Conservation (phyloP, 2,113 vertebrate species). For the Cephalophus harveyi region DNA sequence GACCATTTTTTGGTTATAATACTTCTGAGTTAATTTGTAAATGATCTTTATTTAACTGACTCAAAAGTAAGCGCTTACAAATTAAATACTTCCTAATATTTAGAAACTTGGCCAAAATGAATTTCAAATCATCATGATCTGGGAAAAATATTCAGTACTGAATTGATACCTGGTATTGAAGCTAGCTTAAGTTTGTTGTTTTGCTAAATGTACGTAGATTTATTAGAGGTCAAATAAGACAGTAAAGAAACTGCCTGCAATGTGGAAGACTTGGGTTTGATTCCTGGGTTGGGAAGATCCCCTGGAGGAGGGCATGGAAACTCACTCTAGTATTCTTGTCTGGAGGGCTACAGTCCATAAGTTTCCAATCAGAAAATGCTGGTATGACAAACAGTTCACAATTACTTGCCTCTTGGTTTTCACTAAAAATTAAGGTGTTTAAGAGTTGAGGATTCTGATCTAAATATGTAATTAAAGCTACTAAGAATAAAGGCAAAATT, state of each 20-base stretch:
- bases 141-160: not conserved
- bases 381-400: not conserved
- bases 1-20: not conserved
- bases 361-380: not conserved
- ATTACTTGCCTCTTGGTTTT: not conserved
- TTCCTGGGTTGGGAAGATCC: not conserved
- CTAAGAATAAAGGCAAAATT: not conserved
- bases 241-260: not conserved
- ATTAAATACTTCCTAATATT: not conserved
- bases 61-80: not conserved
- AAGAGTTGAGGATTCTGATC: not conserved
- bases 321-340: not conserved
- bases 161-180: not conserved
- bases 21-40: not conserved
- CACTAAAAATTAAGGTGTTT: not conserved
- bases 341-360: not conserved
- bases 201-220: not conserved
- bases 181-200: not conserved
- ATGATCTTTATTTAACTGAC: not conserved
- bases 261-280: not conserved
- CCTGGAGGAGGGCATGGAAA: not conserved
- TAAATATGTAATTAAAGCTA: not conserved
- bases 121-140: not conserved
- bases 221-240: not conserved
- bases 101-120: not conserved